Conservation (phyloP, 2,888 invertebrate genomes). For the Sesia apiformis region DNA sequence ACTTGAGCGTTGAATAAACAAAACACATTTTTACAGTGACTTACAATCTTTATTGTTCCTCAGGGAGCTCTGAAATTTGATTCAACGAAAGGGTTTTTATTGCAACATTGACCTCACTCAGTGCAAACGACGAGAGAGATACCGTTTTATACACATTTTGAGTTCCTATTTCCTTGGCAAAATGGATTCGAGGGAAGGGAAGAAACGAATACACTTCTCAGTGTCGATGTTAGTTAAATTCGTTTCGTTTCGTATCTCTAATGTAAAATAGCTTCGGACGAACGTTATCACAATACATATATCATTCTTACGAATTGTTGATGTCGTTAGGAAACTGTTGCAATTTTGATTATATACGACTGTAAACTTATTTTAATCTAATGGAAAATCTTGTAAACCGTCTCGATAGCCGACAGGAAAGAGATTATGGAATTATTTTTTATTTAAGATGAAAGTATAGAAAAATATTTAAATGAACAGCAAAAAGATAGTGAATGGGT, state of each 20-base stretch:
- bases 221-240: constrained; percentile 11
- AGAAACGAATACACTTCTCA: constrained; percentile 9
- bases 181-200: constrained; percentile 15
- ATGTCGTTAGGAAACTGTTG: too few species aligned
- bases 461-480: too few species aligned
- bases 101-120: constrained; percentile 4
- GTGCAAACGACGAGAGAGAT: constrained; percentile 14
- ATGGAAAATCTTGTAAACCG: too few species aligned
- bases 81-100: neutral
- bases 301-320: too few species aligned
- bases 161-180: constrained; percentile 18
- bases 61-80: neutral
- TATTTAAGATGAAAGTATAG: too few species aligned
- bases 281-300: too few species aligned
- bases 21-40: neutral
- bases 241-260: constrained; percentile 16
- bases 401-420: too few species aligned
- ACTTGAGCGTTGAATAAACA: neutral
- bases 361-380: too few species aligned
- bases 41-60: neutral
- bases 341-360: too few species aligned
- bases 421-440: too few species aligned
- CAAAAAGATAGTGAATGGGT: too few species aligned
- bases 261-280: constrained; percentile 9
- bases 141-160: constrained; percentile 17